These are phyloP conservation scores for Labrus mixtus DNA, from an alignment of 2,113 vertebrate species.

Conservation along the genomic window DNA sequence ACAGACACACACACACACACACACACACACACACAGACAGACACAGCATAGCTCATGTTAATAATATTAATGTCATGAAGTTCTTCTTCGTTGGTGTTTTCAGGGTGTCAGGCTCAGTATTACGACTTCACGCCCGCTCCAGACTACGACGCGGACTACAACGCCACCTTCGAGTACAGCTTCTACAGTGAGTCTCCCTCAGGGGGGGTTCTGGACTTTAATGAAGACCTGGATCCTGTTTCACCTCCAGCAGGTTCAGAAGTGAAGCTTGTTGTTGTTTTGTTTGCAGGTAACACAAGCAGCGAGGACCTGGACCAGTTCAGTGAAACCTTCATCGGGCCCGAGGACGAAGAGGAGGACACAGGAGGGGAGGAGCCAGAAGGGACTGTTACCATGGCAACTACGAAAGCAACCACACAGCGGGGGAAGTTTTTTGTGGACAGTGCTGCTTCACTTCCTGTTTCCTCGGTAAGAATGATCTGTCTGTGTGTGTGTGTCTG, in stretches of 20 bases:
- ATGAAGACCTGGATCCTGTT: too few relatives aligned
- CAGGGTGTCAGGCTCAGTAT: slow-evolving; percentile 13
- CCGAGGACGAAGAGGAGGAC: slow-evolving; percentile 15
- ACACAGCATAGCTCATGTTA: neutral
- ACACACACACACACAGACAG: too few relatives aligned
- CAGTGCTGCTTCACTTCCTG: neutral
- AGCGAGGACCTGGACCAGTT: slow-evolving; percentile 47
- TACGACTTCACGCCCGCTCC: neutral
- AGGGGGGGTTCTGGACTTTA: too few relatives aligned
- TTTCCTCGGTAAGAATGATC: slow-evolving; percentile 11
- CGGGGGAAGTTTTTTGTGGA: neutral
- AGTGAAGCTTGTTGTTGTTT: neutral
- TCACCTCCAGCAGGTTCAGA: too few relatives aligned
- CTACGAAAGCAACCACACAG: neutral
- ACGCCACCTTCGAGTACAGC: slow-evolving; percentile 52
- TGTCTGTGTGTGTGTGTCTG: neutral
- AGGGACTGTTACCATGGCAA: slow-evolving; percentile 14
- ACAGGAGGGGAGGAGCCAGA: neutral
- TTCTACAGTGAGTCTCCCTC: slow-evolving; percentile 68
- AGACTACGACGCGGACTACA: slow-evolving; percentile 52
- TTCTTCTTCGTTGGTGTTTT: neutral
- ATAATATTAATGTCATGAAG: too few relatives aligned
- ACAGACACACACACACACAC: too few relatives aligned
- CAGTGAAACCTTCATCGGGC: neutral
- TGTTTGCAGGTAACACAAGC: slow-evolving; percentile 48